Evolutionary conservation across 1,140 invertebrate species (phyloP).

Genomic region (Pachyrhynchus sulphureomaculatus): DNA sequence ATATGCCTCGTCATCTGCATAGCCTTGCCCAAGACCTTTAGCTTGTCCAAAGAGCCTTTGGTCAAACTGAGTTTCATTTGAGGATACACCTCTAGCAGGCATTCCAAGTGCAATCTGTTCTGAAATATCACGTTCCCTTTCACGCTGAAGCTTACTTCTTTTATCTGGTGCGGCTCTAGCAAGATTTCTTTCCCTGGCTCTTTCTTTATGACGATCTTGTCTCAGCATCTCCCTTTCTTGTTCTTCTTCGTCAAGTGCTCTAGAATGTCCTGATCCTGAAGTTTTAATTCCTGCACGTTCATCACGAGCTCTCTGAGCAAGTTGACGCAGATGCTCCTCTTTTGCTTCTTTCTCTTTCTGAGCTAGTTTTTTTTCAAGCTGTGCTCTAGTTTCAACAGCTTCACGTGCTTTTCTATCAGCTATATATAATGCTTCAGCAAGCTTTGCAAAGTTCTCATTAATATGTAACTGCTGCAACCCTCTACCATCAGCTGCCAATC

Average conservation of each 20-base stretch:
- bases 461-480: slow-evolving; percentile 97
- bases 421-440: slow-evolving; percentile 96
- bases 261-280: slow-evolving; percentile 43
- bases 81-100: slow-evolving; percentile 77
- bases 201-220: slow-evolving; percentile 86
- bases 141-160: slow-evolving; percentile 83
- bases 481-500: slow-evolving; percentile 95
- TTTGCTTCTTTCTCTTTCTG: slow-evolving; percentile 99
- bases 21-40: slow-evolving; percentile 90
- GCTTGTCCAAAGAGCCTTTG: slow-evolving; percentile 93
- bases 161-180: slow-evolving; percentile 93
- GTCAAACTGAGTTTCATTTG: slow-evolving; percentile 90
- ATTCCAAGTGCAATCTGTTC: slow-evolving; percentile 97
- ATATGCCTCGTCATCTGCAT: slow-evolving; percentile 96
- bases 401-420: slow-evolving; percentile 97
- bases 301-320: slow-evolving; percentile 95
- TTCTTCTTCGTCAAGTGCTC: slow-evolving; percentile 64
- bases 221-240: slow-evolving; percentile 88
- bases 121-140: slow-evolving; percentile 95
- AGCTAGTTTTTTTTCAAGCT: slow-evolving; percentile 93
- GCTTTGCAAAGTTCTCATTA: slow-evolving; percentile 98
- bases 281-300: slow-evolving; percentile 84
- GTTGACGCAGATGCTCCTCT: slow-evolving; percentile 88
- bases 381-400: slow-evolving; percentile 93
- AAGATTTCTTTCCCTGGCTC: slow-evolving; percentile 90